These are phyloP conservation scores for Thymelicus lineola DNA, from an alignment of 2,888 invertebrate species.

Conservation along the genomic window DNA sequence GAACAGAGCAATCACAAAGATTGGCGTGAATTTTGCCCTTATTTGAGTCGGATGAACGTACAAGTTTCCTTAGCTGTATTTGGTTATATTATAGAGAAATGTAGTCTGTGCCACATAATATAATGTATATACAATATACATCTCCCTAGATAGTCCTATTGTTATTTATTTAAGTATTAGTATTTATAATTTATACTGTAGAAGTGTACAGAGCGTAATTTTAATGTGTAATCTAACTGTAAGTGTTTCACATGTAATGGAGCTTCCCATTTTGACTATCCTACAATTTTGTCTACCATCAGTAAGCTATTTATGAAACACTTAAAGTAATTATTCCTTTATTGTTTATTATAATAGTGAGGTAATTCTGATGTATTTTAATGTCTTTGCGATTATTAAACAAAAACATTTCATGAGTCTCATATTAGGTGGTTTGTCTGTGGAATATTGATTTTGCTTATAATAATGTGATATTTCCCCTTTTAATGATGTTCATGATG, in stretches of 20 bases:
- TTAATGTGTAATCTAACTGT: constrained; percentile 64
- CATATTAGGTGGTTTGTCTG: background rate
- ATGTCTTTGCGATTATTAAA: constrained; percentile 29
- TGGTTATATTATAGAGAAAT: constrained; percentile 45
- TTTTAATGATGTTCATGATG: too few relatives aligned
- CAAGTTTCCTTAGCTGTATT: constrained; percentile 40
- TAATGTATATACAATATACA: constrained; percentile 73
- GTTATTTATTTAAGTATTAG: constrained; percentile 75
- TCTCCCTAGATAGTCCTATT: constrained; percentile 76
- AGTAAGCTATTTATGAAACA: constrained; percentile 30
- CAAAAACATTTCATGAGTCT: constrained; percentile 30
- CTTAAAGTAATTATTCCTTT: constrained; percentile 29
- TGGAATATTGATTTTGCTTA: constrained; percentile 4
- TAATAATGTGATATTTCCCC: background rate
- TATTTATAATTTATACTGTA: constrained; percentile 69
- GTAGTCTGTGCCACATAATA: constrained; percentile 80
- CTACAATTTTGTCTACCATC: constrained; percentile 68
- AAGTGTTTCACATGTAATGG: constrained; percentile 71
- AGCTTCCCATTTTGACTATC: constrained; percentile 72
- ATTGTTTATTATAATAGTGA: constrained; percentile 44
- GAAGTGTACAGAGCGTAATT: constrained; percentile 65
- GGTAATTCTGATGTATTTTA: constrained; percentile 24
- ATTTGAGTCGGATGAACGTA: constrained; percentile 36
- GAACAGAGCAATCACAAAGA: background rate
- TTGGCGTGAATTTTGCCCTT: background rate